Percentiles rank a stretch among this genome's conserved stretches.
Evolutionary conservation across 2,888 invertebrate genomes (phyloP).

Genomic region (Boloria selene): DNA sequence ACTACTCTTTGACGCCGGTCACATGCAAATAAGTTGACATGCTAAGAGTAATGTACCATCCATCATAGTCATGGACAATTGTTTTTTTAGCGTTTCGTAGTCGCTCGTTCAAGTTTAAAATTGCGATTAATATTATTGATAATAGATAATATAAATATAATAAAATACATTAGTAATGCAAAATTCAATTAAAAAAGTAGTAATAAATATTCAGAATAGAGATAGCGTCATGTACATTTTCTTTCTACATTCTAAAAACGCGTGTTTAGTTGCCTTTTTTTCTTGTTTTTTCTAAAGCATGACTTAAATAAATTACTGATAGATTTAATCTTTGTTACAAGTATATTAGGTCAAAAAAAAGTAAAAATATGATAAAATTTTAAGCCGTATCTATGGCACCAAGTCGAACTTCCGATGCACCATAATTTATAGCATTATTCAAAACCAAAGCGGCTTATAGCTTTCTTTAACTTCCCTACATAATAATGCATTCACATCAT

Average conservation of each 20-base stretch:
- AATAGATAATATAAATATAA: too few relatives aligned
- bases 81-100: not conserved
- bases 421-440: constrained; percentile 13
- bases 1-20: not conserved
- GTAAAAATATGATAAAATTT: not conserved
- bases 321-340: not conserved
- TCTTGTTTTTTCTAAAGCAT: too few relatives aligned
- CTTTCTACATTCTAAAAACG: too few relatives aligned
- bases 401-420: not conserved
- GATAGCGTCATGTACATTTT: too few relatives aligned
- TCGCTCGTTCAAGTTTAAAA: too few relatives aligned
- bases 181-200: too few relatives aligned
- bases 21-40: constrained; percentile 9
- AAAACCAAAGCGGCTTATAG: constrained; percentile 9
- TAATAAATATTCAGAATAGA: too few relatives aligned
- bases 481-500: not conserved
- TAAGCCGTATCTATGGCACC: constrained; percentile 1
- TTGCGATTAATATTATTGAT: too few relatives aligned
- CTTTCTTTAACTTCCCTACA: not conserved
- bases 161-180: too few relatives aligned
- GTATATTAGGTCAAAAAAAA: not conserved
- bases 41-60: constrained; percentile 12
- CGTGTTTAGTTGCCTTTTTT: too few relatives aligned
- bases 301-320: too few relatives aligned
- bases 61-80: not conserved